A percentile compares a stretch with the other conserved stretches of the same genome.
Conservation (phyloP, 1,140 invertebrate genomes). For the Probaryconus sp. region DNA sequence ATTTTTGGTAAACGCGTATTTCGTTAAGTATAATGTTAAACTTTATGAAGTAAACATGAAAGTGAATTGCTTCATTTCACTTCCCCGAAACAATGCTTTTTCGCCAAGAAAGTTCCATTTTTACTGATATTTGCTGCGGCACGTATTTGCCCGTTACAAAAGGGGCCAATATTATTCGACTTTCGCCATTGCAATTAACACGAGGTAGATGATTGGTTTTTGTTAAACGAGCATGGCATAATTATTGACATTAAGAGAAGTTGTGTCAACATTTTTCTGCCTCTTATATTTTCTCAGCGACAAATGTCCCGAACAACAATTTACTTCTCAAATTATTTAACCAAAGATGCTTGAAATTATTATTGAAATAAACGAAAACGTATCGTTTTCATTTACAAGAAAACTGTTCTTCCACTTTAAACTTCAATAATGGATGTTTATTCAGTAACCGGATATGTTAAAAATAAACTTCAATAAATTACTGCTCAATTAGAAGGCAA, state of each 20-base stretch:
- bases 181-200: conserved; percentile 47
- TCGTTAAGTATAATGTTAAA: conserved; percentile 14
- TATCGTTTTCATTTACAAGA: too few relatives aligned
- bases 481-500: too few relatives aligned
- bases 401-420: too few relatives aligned
- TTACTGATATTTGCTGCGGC: conserved; percentile 39
- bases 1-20: conserved; percentile 4
- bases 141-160: conserved; percentile 43
- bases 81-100: conserved; percentile 50
- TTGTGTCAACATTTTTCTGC: conserved; percentile 19
- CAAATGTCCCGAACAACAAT: too few relatives aligned
- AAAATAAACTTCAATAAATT: too few relatives aligned
- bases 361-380: too few relatives aligned
- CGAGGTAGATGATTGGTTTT: conserved; percentile 23
- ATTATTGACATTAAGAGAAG: conserved; percentile 31
- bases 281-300: too few relatives aligned
- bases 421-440: too few relatives aligned
- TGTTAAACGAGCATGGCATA: conserved; percentile 1
- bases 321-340: too few relatives aligned
- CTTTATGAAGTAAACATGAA: conserved; percentile 9
- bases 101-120: conserved; percentile 50
- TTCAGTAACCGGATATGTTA: too few relatives aligned
- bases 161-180: conserved; percentile 38
- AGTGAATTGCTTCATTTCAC: conserved; percentile 35
- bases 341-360: too few relatives aligned